phyloP scores from a whole-genome alignment of 2,888 invertebrate genomes.

The Anticlea derivata region DNA sequence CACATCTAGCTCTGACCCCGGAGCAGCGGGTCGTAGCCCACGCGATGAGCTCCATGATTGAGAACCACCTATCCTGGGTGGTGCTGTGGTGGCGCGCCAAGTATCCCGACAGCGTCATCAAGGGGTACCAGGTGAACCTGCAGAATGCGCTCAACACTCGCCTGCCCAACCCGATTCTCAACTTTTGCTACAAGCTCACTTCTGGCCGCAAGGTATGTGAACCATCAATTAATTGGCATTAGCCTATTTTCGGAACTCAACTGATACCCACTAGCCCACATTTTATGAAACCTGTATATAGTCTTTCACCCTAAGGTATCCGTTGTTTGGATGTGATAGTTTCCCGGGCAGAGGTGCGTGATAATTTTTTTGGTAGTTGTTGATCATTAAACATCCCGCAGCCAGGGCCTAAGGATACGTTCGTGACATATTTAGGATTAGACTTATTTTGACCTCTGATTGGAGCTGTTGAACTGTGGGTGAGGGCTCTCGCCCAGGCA shows the following conservation, averaged over 20 bases:
- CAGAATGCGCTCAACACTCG: constrained; percentile 94
- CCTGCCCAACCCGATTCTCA: constrained; percentile 93
- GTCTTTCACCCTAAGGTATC: no score
- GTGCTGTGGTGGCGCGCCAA: constrained; percentile 96
- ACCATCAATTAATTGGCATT: background rate
- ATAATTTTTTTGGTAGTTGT: no score
- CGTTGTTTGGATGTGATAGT: no score
- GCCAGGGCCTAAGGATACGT: no score
- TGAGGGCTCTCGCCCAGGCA: no score
- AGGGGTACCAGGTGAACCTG: constrained; percentile 95
- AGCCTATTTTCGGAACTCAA: background rate
- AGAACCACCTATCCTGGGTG: constrained; percentile 97
- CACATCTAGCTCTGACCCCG: constrained; percentile 85
- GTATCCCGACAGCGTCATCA: constrained; percentile 94
- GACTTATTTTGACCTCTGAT: no score
- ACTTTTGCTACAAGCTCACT: constrained; percentile 95
- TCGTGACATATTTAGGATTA: no score
- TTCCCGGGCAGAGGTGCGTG: no score
- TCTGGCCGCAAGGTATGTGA: constrained; percentile 91
- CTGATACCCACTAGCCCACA: no score
- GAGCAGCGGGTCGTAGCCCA: constrained; percentile 95
- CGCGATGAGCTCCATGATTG: constrained; percentile 97
- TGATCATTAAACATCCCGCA: no score
- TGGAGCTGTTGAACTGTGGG: no score
- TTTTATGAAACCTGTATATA: no score